These are phyloP conservation scores for Oreotragus oreotragus DNA, from an alignment of 2,113 vertebrate species.

Conservation along the genomic window DNA sequence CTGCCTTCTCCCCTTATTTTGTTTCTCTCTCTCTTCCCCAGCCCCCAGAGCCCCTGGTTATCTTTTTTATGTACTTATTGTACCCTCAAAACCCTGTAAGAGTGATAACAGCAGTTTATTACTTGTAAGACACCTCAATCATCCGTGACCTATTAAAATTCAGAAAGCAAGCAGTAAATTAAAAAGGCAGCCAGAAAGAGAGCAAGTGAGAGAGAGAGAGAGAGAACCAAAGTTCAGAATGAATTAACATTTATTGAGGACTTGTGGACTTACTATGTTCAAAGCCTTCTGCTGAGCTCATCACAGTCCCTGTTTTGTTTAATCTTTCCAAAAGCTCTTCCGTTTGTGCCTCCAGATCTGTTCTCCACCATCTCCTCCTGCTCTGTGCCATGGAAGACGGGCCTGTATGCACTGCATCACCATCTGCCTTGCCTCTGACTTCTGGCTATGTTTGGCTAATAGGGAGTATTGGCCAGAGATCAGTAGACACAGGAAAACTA, in stretches of 20 bases:
- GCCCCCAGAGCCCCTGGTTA: background rate
- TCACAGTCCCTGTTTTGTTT: background rate
- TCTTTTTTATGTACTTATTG: background rate
- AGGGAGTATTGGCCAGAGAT: background rate
- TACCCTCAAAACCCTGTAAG: background rate
- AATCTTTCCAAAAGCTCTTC: background rate
- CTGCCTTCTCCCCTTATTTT: background rate
- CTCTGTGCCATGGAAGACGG: background rate
- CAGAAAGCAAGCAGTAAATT: conserved; percentile 41
- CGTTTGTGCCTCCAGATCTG: background rate
- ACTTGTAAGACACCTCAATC: background rate
- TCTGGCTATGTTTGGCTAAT: background rate
- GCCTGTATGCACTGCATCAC: background rate
- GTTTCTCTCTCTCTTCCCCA: background rate
- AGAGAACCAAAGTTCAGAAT: conserved; percentile 22
- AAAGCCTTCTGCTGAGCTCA: background rate
- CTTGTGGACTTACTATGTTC: background rate
- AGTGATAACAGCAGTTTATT: background rate
- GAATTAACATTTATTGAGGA: background rate
- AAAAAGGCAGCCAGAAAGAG: background rate
- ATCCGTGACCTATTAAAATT: background rate
- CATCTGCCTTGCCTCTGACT: background rate
- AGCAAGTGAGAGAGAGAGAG: background rate
- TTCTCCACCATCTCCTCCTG: background rate
- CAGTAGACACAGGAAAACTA: background rate